Evolutionary conservation across 2,888 invertebrate species (phyloP), one percentile per base, ranked within the genome.

Genomic region (Stenolophus ochropezus): DNA sequence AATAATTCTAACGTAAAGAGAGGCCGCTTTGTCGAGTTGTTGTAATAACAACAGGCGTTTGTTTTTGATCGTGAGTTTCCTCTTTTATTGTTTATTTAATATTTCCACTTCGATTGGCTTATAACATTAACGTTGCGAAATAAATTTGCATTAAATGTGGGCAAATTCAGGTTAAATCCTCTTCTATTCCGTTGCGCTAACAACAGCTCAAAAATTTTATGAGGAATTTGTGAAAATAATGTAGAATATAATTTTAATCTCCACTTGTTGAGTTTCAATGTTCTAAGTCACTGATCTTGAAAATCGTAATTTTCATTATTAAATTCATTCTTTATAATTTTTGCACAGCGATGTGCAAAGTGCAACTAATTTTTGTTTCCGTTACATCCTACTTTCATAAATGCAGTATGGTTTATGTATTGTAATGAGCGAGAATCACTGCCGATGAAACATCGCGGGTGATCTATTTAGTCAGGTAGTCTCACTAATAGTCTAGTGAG

Each of bases 71-170:
- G 21, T 49, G 14, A 47, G 47, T 73, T 73, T 27, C 73, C 23
- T 73, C 49, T 47, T 73, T 73, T 73, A 73, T 73, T 73, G 49
- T 73, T 73, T 21, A 73, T 73, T 73, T 73, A 73, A 73, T 73
- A 73, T 73, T 73, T 73, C 73, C 73, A 73, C 73, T 49, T 73
- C 73, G 73, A 73, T 73, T 73, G 27, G 21, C 73, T 49, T 73
- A 73, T 71, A 73, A 49, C 14, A 73, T 73, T 49, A 49, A 6
- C 49, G 49, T 21, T 20, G 23, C 16, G 42, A 42, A 47, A 49
- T 73, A 73, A 73, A 49, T 49, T 73, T 20, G 49, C 49, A 73
- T 73, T 18, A 73, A 73, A 49, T 69, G 65, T 69, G 65, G 61
- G 18, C 18, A 16, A 14, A 21, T 16, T 69, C 65, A 69, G 65